Evolutionary conservation across 2,888 invertebrate genomes (phyloP).

Genomic region (Polydrusus cervinus): DNA sequence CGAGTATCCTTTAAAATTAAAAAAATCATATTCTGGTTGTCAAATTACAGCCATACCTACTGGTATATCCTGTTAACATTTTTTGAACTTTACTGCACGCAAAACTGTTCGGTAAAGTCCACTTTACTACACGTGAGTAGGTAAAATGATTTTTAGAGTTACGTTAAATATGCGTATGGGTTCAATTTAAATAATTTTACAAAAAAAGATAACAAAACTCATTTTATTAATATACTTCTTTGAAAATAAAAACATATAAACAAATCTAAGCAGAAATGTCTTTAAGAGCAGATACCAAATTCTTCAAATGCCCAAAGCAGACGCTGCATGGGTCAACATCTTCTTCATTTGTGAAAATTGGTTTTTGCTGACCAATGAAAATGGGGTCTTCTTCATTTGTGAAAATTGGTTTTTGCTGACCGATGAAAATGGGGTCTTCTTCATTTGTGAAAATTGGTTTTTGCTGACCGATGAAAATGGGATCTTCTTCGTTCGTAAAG

Average conservation of each 20-base stretch:
- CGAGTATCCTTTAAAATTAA: no score
- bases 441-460: constrained; percentile 21
- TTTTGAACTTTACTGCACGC: no score
- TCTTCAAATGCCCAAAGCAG: constrained; percentile 52
- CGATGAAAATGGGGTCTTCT: neutral
- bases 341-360: constrained; percentile 34
- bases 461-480: neutral
- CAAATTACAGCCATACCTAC: no score
- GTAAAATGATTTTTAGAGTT: no score
- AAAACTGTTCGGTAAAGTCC: no score
- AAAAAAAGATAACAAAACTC: neutral
- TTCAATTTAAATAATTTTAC: no score
- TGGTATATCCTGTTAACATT: no score
- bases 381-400: constrained; percentile 15
- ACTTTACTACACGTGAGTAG: no score
- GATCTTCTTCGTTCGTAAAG: constrained; percentile 29
- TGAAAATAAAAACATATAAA: neutral
- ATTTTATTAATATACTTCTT: constrained; percentile 2
- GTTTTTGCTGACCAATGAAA: constrained; percentile 11
- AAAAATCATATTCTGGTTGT: no score
- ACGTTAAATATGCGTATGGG: no score
- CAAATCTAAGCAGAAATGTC: constrained; percentile 38
- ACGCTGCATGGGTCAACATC: constrained; percentile 40
- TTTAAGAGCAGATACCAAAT: constrained; percentile 52
- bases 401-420: constrained; percentile 23